Evolutionary conservation across 2,113 vertebrate species (phyloP).

Genomic region (Nasalis larvatus): DNA sequence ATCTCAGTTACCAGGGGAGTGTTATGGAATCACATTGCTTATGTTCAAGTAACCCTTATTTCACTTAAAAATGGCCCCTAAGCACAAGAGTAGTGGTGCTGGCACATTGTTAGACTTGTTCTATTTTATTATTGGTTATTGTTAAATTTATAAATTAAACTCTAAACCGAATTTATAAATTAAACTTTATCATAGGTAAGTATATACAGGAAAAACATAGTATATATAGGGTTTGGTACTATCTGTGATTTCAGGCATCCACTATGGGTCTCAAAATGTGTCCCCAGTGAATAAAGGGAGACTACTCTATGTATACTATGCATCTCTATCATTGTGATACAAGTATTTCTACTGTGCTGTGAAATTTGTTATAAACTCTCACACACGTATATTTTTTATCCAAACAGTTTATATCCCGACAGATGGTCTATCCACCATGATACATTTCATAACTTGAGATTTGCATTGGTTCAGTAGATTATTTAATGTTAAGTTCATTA

Average conservation of each 20-base stretch:
- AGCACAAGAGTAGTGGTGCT: neutral
- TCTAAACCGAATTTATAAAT: neutral
- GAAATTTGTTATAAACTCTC: constrained; percentile 19
- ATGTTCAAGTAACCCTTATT: neutral
- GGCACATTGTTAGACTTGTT: neutral
- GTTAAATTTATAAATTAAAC: neutral
- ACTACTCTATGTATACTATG: neutral
- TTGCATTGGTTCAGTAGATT: neutral
- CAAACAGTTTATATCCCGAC: constrained; percentile 28
- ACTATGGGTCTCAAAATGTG: neutral
- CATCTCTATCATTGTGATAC: neutral
- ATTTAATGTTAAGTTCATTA: constrained; percentile 32
- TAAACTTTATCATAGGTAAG: neutral
- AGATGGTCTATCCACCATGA: constrained; percentile 39
- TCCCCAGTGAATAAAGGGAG: neutral
- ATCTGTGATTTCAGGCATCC: neutral
- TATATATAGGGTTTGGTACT: neutral
- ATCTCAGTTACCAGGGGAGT: neutral
- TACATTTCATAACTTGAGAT: constrained; percentile 23
- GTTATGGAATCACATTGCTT: neutral
- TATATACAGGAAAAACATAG: neutral
- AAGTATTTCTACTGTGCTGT: neutral
- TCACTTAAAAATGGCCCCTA: neutral
- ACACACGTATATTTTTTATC: constrained; percentile 34
- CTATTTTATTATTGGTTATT: neutral